phyloP scores from a whole-genome alignment of 2,888 invertebrate species.

The Poecilus cupreus region DNA sequence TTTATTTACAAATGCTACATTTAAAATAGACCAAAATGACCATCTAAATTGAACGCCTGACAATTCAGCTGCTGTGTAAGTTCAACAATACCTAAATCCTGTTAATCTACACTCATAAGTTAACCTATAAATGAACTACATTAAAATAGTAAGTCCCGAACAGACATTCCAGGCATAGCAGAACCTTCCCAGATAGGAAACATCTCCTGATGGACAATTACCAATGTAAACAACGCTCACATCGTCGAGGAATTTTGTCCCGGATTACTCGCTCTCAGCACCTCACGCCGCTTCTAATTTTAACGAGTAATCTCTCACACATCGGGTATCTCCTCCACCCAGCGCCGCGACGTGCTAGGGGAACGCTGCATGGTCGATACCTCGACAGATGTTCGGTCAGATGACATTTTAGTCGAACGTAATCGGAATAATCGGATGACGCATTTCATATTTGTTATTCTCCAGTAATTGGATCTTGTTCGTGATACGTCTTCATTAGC shows the following conservation, averaged over 20 bases:
- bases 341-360: not conserved
- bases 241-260: not conserved
- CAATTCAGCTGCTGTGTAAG: not conserved
- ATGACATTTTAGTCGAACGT: not conserved
- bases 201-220: not conserved
- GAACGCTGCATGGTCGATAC: not conserved
- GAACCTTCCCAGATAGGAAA: not conserved
- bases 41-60: too few relatives aligned
- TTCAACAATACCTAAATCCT: not conserved
- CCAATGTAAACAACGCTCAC: constrained; percentile 5
- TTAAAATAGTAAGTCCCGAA: not conserved
- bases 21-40: too few relatives aligned
- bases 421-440: not conserved
- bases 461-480: not conserved
- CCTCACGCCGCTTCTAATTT: not conserved
- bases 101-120: not conserved
- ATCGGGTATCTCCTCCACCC: not conserved
- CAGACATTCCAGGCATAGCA: too few relatives aligned
- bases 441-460: constrained; percentile 6
- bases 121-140: not conserved
- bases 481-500: constrained; percentile 2
- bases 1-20: too few relatives aligned
- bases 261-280: not conserved
- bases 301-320: not conserved
- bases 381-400: constrained; percentile 38